phyloP scores from a whole-genome alignment of 2,113 vertebrate genomes.

The Cephalopterus ornatus region DNA sequence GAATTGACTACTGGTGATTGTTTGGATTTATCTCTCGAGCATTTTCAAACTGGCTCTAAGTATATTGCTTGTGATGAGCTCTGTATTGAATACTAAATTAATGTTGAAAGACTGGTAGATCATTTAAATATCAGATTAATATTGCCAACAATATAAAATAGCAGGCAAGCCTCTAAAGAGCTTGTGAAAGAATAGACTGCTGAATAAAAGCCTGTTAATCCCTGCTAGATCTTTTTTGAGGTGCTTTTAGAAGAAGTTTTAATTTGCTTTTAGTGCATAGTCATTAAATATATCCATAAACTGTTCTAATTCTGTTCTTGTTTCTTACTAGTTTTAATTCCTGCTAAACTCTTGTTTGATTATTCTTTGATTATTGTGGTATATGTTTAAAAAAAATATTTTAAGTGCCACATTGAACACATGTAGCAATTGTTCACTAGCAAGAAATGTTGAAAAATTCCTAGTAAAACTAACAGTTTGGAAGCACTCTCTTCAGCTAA shows the following conservation, averaged over 20 bases:
- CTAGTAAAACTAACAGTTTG: neutral
- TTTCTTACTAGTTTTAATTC: neutral
- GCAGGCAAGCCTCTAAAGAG: neutral
- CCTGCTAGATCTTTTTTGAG: neutral
- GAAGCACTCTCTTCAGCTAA: neutral
- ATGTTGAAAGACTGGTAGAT: neutral
- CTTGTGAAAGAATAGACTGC: neutral
- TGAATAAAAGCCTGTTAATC: neutral
- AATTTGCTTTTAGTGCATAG: conserved; percentile 1
- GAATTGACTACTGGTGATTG: neutral
- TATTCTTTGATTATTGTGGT: neutral
- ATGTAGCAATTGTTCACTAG: neutral
- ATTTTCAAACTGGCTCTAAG: neutral
- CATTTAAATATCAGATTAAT: neutral
- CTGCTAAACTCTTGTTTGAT: neutral
- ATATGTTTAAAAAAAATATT: neutral
- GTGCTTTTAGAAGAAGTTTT: conserved; percentile 18
- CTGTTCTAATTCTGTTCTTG: neutral
- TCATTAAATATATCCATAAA: conserved; percentile 1
- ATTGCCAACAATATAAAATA: neutral
- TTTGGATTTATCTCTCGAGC: neutral
- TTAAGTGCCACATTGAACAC: neutral
- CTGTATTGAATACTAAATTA: neutral
- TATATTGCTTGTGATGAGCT: neutral
- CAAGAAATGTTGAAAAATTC: neutral